Conservation (phyloP, 2,888 invertebrate species). For the Agrochola litura region DNA sequence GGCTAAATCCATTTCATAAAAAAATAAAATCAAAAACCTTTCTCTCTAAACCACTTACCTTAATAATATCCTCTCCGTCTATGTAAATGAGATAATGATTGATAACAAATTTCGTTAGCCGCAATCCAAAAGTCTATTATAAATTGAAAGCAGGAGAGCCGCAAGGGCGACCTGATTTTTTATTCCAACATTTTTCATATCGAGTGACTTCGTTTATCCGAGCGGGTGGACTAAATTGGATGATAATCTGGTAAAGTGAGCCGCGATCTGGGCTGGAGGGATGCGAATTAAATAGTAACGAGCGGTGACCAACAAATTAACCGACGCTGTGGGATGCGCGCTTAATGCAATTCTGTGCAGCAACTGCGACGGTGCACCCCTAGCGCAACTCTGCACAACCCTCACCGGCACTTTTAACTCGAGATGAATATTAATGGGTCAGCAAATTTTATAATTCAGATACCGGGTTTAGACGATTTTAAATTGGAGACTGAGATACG, state of each 20-base stretch:
- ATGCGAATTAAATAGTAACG: conserved; percentile 78
- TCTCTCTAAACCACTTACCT: conserved; percentile 50
- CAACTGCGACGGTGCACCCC: conserved; percentile 47
- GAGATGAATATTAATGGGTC: conserved; percentile 61
- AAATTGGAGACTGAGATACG: conserved; percentile 38
- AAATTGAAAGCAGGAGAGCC: conserved; percentile 59
- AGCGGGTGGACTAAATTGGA: conserved; percentile 67
- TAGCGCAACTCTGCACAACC: conserved; percentile 18
- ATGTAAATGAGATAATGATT: conserved; percentile 61
- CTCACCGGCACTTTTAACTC: conserved; percentile 57
- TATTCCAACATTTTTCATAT: conserved; percentile 67
- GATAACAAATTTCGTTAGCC: conserved; percentile 62
- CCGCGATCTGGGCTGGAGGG: conserved; percentile 65
- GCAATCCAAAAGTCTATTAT: conserved; percentile 63
- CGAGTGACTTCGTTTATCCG: conserved; percentile 67
- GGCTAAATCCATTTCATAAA: conserved; percentile 22
- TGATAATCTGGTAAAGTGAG: conserved; percentile 70
- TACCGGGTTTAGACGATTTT: conserved; percentile 47
- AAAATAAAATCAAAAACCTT: conserved; percentile 44
- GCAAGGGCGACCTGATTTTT: conserved; percentile 61
- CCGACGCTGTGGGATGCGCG: conserved; percentile 70
- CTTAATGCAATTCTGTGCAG: conserved; percentile 76
- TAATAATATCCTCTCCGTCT: conserved; percentile 54
- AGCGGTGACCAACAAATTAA: conserved; percentile 81
- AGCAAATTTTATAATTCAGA: conserved; percentile 62